phyloP scores from a whole-genome alignment of 2,797 vertebrate genomes.

The Crenichthys baileyi region DNA sequence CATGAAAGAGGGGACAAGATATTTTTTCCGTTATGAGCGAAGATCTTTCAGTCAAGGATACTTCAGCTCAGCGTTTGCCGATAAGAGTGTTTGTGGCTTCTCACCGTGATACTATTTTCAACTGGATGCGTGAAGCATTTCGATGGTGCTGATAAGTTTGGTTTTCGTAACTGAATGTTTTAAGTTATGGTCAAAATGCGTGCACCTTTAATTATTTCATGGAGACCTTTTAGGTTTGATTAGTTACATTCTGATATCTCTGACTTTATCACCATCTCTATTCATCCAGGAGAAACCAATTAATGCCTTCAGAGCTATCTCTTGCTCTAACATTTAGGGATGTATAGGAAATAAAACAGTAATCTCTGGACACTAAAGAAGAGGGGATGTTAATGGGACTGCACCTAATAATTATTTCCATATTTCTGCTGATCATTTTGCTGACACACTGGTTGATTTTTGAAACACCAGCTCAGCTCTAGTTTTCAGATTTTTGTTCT shows the following conservation, averaged over 20 bases:
- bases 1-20: constrained; percentile 6
- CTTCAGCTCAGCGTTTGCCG: constrained; percentile 1
- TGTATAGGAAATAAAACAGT: neutral
- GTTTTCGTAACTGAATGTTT: too few species aligned
- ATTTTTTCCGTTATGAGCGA: neutral
- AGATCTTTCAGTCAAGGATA: constrained; percentile 5
- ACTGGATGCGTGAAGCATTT: neutral
- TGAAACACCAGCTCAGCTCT: neutral
- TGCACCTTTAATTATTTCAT: neutral
- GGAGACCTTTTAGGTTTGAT: neutral
- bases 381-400: neutral
- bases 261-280: neutral
- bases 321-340: neutral
- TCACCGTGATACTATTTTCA: neutral
- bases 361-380: constrained; percentile 7
- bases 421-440: constrained; percentile 6
- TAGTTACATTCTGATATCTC: fast-evolving
- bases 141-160: neutral
- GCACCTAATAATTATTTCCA: constrained; percentile 1
- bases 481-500: neutral
- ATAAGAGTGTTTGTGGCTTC: neutral
- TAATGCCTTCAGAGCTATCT: neutral
- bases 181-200: neutral
- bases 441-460: neutral
- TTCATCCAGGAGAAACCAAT: neutral